phyloP scores from a whole-genome alignment of 2,113 vertebrate genomes.

The Hyperopisus bebe region DNA sequence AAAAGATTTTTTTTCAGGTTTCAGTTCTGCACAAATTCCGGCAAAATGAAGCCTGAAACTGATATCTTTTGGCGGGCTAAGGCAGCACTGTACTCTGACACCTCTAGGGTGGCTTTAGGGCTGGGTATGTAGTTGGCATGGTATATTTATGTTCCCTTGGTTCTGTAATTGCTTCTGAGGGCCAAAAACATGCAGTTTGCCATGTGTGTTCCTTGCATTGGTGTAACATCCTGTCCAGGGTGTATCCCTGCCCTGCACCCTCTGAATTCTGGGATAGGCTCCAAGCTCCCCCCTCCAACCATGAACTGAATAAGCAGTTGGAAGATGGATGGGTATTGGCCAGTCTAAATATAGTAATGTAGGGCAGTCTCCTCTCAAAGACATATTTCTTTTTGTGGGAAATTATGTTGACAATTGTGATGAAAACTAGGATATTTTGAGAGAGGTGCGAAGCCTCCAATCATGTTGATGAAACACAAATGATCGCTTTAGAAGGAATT shows the following conservation, averaged over 20 bases:
- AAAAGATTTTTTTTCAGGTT: neutral
- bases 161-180: neutral
- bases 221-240: neutral
- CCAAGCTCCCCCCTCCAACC: neutral
- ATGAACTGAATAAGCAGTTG: neutral
- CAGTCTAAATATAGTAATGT: constrained; percentile 11
- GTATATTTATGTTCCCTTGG: neutral
- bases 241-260: neutral
- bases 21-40: neutral
- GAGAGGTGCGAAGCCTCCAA: neutral
- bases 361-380: constrained; percentile 2
- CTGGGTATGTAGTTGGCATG: neutral
- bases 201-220: neutral
- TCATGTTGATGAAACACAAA: neutral
- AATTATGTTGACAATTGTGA: constrained; percentile 9
- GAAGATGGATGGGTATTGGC: constrained; percentile 1
- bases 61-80: neutral
- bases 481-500: neutral
- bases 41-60: neutral
- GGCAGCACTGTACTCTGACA: neutral
- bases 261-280: neutral
- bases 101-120: neutral
- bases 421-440: neutral
- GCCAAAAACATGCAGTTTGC: neutral
- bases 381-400: neutral